phyloP scores from a whole-genome alignment of 2,888 invertebrate genomes.

The Electrophaes corylata region DNA sequence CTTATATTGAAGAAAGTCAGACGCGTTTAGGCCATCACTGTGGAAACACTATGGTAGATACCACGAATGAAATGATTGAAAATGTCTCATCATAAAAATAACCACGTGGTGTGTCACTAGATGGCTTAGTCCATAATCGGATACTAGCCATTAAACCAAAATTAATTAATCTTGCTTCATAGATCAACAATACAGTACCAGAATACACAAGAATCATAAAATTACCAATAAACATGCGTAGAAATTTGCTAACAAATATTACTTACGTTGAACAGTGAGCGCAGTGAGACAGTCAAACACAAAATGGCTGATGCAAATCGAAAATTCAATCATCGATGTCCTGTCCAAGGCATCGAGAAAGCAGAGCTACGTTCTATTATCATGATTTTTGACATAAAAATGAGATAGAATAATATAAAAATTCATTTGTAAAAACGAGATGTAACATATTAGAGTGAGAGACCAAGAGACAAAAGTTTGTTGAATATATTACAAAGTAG shows the following conservation, averaged over 20 bases:
- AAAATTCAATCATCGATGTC: not conserved
- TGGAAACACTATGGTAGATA: constrained; percentile 79
- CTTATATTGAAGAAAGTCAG: constrained; percentile 60
- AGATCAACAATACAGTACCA: too few relatives aligned
- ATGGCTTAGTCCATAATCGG: not conserved
- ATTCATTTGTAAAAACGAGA: constrained; percentile 3
- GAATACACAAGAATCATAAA: not conserved
- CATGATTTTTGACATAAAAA: constrained; percentile 10
- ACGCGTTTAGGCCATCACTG: constrained; percentile 78
- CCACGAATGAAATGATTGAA: constrained; percentile 75
- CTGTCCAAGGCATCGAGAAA: not conserved
- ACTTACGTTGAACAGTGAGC: constrained; percentile 80
- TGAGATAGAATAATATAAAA: constrained; percentile 6
- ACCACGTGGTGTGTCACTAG: constrained; percentile 59
- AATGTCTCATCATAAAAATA: constrained; percentile 65
- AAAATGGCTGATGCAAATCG: constrained; percentile 72
- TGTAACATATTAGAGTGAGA: not conserved
- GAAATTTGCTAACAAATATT: not conserved
- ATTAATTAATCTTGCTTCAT: too few relatives aligned
- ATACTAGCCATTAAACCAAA: not conserved
- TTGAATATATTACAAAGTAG: not conserved
- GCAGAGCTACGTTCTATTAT: not conserved
- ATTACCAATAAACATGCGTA: not conserved
- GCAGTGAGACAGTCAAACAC: constrained; percentile 70
- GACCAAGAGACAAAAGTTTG: too few relatives aligned